phyloP scores from a whole-genome alignment of 2,797 vertebrate genomes.

The Aplochiton taeniatus region DNA sequence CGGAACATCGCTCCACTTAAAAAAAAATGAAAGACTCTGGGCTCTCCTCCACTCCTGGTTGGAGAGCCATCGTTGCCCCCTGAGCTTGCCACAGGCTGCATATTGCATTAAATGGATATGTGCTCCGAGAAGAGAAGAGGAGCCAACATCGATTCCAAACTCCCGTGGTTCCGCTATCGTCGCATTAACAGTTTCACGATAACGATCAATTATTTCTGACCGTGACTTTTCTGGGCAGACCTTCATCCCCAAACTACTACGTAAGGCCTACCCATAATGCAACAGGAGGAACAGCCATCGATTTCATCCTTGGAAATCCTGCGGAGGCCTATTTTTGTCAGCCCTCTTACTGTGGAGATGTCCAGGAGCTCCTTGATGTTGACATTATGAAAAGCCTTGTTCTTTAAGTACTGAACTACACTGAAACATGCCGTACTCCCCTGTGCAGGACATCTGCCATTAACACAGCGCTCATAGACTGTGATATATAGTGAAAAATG shows the following conservation, averaged over 20 bases:
- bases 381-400: neutral
- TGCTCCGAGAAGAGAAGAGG: slow-evolving; percentile 36
- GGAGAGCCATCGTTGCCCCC: slow-evolving; percentile 33
- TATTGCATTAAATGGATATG: slow-evolving; percentile 47
- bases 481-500: no score
- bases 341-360: neutral
- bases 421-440: neutral
- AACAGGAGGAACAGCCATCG: slow-evolving; percentile 33
- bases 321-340: slow-evolving; percentile 25
- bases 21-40: slow-evolving; percentile 27
- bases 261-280: neutral
- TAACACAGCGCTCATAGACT: no score
- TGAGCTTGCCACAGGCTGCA: slow-evolving; percentile 44
- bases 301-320: slow-evolving; percentile 44
- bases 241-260: slow-evolving; percentile 5
- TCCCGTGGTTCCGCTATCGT: slow-evolving; percentile 34
- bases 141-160: slow-evolving; percentile 50
- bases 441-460: neutral
- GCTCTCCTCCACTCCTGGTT: slow-evolving; percentile 27
- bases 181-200: slow-evolving; percentile 17
- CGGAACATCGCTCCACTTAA: slow-evolving; percentile 27
- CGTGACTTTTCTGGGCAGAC: slow-evolving; percentile 29
- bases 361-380: neutral
- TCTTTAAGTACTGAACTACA: neutral
- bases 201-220: slow-evolving; percentile 62